These are phyloP conservation scores for Pristiophorus japonicus DNA, from an alignment of 2,113 vertebrate species.

Conservation along the genomic window DNA sequence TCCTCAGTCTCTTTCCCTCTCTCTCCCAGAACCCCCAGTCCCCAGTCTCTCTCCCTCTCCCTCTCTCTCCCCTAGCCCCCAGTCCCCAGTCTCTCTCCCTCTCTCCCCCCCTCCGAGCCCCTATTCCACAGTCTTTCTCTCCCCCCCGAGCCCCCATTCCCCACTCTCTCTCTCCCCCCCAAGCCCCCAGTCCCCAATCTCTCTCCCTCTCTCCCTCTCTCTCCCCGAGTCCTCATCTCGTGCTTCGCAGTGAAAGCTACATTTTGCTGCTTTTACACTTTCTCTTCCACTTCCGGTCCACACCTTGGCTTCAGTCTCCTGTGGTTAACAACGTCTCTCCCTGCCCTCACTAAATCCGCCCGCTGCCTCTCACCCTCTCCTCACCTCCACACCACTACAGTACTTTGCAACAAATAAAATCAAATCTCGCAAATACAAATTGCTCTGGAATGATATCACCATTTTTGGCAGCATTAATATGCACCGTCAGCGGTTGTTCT, in stretches of 20 bases:
- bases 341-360: background rate
- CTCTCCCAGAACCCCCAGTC: no score
- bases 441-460: background rate
- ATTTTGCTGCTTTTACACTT: no score
- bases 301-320: background rate
- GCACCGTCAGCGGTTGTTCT: background rate
- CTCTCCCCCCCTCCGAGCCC: no score
- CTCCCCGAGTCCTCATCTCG: no score
- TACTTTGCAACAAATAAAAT: background rate
- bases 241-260: no score
- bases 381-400: no score
- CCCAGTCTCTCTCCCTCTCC: no score
- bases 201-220: no score
- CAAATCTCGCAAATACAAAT: background rate
- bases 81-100: background rate
- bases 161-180: background rate
- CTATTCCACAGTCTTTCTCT: background rate
- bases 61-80: no score
- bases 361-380: constrained; percentile 47
- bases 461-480: background rate
- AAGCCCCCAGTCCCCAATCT: background rate
- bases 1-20: no score
- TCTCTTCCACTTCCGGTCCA: background rate
- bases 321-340: background rate
- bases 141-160: background rate